phyloP scores from a whole-genome alignment of 2,113 vertebrate genomes.

The Ondatra zibethicus region DNA sequence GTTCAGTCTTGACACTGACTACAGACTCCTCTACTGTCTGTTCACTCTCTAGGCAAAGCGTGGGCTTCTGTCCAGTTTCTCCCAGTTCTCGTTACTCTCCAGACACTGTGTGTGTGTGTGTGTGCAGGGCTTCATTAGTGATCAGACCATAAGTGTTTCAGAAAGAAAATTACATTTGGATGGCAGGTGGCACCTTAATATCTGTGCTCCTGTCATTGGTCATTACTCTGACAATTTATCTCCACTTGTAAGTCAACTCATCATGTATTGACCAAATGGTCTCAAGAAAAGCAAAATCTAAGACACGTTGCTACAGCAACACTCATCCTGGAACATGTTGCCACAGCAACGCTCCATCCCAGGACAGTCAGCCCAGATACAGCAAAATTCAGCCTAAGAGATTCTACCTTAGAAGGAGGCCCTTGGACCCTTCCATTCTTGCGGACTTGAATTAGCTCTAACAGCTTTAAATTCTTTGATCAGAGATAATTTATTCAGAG shows the following conservation, averaged over 20 bases:
- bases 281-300: constrained; percentile 6
- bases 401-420: background rate
- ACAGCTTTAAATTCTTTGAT: background rate
- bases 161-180: constrained; percentile 7
- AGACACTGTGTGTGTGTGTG: background rate
- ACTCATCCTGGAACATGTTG: background rate
- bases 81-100: background rate
- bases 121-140: background rate
- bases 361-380: background rate
- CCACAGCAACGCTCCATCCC: background rate
- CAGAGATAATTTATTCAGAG: background rate
- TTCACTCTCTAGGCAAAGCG: background rate
- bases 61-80: background rate
- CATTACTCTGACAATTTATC: background rate
- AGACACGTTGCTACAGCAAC: background rate
- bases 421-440: background rate
- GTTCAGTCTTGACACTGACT: background rate
- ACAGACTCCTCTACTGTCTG: background rate
- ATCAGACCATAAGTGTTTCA: background rate
- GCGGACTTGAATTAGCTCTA: background rate
- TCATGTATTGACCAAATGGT: background rate
- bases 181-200: no score
- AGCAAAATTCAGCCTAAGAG: background rate
- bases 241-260: constrained; percentile 4
- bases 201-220: background rate